A percentile compares a stretch with the other conserved stretches of the same genome.
Evolutionary conservation across 2,888 invertebrate species (phyloP).

Genomic region (Crioceris asparagi): DNA sequence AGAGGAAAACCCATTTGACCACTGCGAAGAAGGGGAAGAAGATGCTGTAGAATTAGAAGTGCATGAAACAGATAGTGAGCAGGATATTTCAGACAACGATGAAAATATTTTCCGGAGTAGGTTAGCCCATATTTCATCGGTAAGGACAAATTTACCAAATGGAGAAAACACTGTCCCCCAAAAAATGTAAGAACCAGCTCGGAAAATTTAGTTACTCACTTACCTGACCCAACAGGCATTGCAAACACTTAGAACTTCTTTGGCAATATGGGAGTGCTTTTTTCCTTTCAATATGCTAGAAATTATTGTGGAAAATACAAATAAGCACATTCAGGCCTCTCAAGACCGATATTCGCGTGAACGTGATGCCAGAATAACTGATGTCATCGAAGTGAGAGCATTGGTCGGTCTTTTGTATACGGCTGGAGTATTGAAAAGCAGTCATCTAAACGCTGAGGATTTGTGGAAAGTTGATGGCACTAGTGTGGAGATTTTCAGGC

Average conservation of each 20-base stretch:
- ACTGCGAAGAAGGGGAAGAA: not conserved
- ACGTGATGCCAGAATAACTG: not conserved
- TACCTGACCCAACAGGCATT: not conserved
- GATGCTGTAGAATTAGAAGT: not conserved
- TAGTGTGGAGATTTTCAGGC: not conserved
- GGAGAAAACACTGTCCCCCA: conserved; percentile 1
- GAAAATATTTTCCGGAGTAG: not conserved
- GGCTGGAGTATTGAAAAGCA: not conserved
- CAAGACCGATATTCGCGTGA: not conserved
- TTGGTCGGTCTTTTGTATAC: not conserved
- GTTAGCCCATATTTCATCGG: not conserved
- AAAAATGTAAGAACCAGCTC: conserved; percentile 2
- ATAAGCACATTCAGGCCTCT: not conserved
- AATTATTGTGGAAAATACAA: not conserved
- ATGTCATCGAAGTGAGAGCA: not conserved
- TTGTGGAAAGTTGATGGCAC: not conserved
- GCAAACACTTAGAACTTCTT: not conserved
- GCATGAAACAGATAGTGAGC: not conserved
- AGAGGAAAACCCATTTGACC: not conserved
- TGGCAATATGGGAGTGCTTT: not conserved
- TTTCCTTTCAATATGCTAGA: not conserved
- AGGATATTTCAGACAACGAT: not conserved
- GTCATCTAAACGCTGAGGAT: not conserved
- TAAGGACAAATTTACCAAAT: conserved; percentile 1
- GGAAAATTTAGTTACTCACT: conserved; percentile 1